Evolutionary conservation across 2,888 invertebrate genomes (phyloP), one percentile per base, ranked within the genome.

Genomic region (Drosophila pseudotalamancana): DNA sequence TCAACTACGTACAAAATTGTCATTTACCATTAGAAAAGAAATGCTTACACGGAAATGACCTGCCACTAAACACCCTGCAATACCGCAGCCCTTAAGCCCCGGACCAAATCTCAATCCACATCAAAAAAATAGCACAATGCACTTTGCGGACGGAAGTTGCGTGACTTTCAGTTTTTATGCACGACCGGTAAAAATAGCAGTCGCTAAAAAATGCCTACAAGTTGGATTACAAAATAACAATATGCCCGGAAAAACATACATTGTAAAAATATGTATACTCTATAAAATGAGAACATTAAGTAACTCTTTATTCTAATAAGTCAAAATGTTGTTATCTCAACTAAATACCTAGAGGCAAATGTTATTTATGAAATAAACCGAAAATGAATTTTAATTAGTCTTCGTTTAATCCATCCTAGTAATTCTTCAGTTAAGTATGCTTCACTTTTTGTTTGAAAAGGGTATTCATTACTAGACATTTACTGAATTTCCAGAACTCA

Each of bases 91-190:
- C 29, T 18, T 21, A 11, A 18, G 34, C 32, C 18, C n/a, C 29
- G 11, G 11, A 40, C 12, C 40, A 45, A 11, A 39, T 27, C 18
- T n/a, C 29, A 8, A 11, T 37, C 12, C 40, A 45, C 12, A 39
- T 27, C 32, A 25, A 43, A 16, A 51, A 74, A 54, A 56, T 65
- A 45, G 78, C 57, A 67, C 78, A 76, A 70, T 76, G 76, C 78
- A 73, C 74, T 76, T 69, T 69, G 45, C 37, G 18, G 63, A 37
- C 77, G 60, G 72, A 66, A 63, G 70, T 76, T 77, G 74, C 76
- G 77, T 76, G 76, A 68, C 65, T 77, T 77, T 77, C 55, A 48
- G 53, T 70, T 70, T 64, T 48, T 42, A 43, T 43, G 43, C 57
- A 42, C 25, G 19, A 11, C 35, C 39, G 56, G 18, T 32, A 27